Evolutionary conservation across 2,888 invertebrate species (phyloP).

Genomic region (Octodonta nipae): DNA sequence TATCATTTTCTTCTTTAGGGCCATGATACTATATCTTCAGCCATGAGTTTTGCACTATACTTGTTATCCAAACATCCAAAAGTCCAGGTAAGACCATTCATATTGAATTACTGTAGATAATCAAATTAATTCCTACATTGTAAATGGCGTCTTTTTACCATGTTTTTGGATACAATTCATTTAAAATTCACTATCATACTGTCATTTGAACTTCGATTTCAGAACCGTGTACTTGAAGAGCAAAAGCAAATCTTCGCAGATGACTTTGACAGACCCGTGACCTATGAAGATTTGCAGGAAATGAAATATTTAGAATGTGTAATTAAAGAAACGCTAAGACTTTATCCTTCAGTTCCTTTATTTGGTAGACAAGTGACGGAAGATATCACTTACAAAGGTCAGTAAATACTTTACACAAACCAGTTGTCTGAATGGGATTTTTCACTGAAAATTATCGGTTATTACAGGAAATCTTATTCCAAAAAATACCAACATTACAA

Average conservation of each 20-base stretch:
- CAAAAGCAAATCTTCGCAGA: constrained; percentile 3
- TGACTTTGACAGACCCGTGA: constrained; percentile 8
- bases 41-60: constrained; percentile 35
- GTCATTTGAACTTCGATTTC: no score
- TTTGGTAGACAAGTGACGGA: constrained; percentile 17
- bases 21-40: constrained; percentile 36
- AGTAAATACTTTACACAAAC: no score
- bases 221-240: constrained; percentile 3
- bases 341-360: constrained; percentile 27
- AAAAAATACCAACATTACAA: constrained; percentile 31
- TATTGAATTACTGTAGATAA: no score
- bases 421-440: no score
- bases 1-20: no score
- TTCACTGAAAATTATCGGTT: no score
- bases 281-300: constrained; percentile 22
- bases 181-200: not conserved
- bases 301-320: constrained; percentile 29
- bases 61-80: constrained; percentile 32
- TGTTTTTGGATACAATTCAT: no score
- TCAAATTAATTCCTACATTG: no score
- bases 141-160: no score
- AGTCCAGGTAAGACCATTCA: constrained; percentile 32
- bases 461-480: constrained; percentile 20
- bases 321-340: constrained; percentile 25
- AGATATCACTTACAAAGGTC: constrained; percentile 16